Evolutionary conservation across 2,113 vertebrate species (phyloP).

Genomic region (Chitala chitala): DNA sequence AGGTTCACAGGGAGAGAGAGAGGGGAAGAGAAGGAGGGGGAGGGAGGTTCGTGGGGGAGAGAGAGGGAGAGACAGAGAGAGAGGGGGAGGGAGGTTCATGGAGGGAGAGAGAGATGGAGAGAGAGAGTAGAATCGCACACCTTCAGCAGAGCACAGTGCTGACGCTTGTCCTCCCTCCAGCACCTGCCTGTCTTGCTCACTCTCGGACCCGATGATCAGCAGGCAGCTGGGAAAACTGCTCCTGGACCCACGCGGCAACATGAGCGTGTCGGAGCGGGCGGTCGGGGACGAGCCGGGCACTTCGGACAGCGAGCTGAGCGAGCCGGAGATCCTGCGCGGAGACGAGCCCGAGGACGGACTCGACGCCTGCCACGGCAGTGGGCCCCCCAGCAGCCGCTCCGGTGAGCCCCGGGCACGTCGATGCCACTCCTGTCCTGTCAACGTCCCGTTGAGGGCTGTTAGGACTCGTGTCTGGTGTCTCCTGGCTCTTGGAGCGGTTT

Average conservation of each 20-base stretch:
- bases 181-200: conserved; percentile 40
- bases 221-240: conserved; percentile 96
- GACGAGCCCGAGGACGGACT: conserved; percentile 87
- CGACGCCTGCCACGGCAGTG: no score
- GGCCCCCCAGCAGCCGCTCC: conserved; percentile 46
- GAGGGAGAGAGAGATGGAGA: conserved; percentile 23
- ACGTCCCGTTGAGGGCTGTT: not conserved
- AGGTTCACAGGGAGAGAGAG: conserved; percentile 19
- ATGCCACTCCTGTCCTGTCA: not conserved
- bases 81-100: conserved; percentile 23
- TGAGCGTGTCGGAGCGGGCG: conserved; percentile 94
- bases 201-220: conserved; percentile 96
- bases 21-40: conserved; percentile 20
- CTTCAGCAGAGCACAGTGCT: not conserved
- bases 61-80: conserved; percentile 7
- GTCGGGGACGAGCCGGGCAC: conserved; percentile 88
- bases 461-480: not conserved
- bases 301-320: conserved; percentile 89
- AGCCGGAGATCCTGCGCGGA: conserved; percentile 73
- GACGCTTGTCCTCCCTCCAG: not conserved
- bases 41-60: conserved; percentile 22
- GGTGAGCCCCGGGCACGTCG: not conserved
- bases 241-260: conserved; percentile 93
- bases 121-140: not conserved
- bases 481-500: not conserved